Evolutionary conservation across 2,888 invertebrate genomes (phyloP), one percentile per base, ranked within the genome.

Genomic region (Diplolepis rosae): DNA sequence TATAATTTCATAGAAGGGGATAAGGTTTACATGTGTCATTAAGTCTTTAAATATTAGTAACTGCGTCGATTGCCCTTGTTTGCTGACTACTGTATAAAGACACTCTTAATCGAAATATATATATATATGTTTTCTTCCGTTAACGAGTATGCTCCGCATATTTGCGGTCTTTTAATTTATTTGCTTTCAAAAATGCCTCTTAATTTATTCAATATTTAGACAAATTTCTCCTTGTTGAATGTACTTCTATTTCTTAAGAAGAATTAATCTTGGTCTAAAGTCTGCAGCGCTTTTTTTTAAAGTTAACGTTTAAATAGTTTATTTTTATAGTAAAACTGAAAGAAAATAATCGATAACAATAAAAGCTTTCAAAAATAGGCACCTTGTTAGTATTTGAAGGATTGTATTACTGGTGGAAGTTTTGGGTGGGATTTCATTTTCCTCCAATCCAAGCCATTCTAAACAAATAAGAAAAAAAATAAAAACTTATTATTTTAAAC

Each of bases 31-130:
- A 35, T 18, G 32, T 32, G 30, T 32, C 22, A 15, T 18, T 30
- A 18, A 45, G 45, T 35, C 32, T 56, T 35, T 56, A 35, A 56
- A 35, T 35, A 56, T 35, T 56, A 35, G 32, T 35, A 56, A 56
- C 32, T 56, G 35, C 13, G 56, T 56, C 35, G 32, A 56, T 35
- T 56, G 56, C 22, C 56, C 56, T 56, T 56, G 56, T 56, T 56
- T 56, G 1, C 30, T n/a, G 11, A 27, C 30, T 35, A 4, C 5
- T 35, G 18, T 22, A 18, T n/a, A 35, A 56, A 32, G 13, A 35
- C 30, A 32, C 35, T 56, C 56, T 35, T 35, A 56, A 39, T 61
- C 1, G 24, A 39, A 30, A n/a, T 42, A n/a, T n/a, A n/a, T n/a
- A n/a, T n/a, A n/a, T n/a, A n/a, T n/a, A 45, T 18, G 7, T 9